These are phyloP conservation scores for Uropsilus gracilis DNA, from an alignment of 2,113 vertebrate genomes.

Conservation along the genomic window DNA sequence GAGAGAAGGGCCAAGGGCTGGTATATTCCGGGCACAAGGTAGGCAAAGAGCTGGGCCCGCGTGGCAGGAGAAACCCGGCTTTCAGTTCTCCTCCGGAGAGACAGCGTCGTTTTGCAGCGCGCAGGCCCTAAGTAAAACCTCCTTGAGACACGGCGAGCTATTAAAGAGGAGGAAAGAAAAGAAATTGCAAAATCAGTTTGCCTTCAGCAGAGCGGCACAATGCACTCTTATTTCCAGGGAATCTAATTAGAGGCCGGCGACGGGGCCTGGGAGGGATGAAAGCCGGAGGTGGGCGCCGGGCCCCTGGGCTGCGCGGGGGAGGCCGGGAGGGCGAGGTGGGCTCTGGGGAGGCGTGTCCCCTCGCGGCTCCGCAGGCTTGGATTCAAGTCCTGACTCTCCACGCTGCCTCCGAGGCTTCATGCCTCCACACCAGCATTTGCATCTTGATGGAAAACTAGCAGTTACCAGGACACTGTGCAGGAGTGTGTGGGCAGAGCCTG, in stretches of 20 bases:
- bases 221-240: slow-evolving; percentile 67
- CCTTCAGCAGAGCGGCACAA: slow-evolving; percentile 70
- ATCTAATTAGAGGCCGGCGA: slow-evolving; percentile 71
- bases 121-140: slow-evolving; percentile 66
- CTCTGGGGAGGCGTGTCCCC: not conserved
- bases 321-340: accelerated
- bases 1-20: not conserved
- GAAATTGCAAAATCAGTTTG: slow-evolving; percentile 66
- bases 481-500: accelerated
- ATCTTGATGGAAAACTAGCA: not conserved
- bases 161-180: slow-evolving; percentile 73
- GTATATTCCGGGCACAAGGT: slow-evolving; percentile 39
- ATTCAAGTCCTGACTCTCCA: not conserved
- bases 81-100: slow-evolving; percentile 72
- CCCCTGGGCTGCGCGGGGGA: not conserved
- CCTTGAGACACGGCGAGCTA: slow-evolving; percentile 67
- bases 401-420: not conserved
- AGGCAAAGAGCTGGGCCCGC: not conserved
- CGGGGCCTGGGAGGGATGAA: not conserved
- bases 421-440: not conserved
- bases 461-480: not conserved
- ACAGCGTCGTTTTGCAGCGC: slow-evolving; percentile 69
- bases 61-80: slow-evolving; percentile 49
- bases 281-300: not conserved
- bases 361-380: not conserved